These are phyloP conservation scores for Dryoscopus gambensis DNA, from an alignment of 2,113 vertebrate genomes.

Conservation along the genomic window DNA sequence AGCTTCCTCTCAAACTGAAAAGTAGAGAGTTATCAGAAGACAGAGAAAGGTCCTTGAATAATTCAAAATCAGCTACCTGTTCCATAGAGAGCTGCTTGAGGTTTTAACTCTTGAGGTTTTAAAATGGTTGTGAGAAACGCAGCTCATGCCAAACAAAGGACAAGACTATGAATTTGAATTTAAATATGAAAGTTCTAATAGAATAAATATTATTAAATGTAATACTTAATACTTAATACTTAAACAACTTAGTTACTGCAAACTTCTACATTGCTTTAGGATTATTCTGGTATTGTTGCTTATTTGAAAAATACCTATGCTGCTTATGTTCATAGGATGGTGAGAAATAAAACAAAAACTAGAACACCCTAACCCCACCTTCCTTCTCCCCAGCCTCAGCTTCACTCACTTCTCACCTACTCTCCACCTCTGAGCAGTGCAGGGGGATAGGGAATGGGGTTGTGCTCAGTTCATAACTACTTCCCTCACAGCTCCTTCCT, in stretches of 20 bases:
- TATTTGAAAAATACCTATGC: background rate
- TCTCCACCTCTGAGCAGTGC: rapidly evolving
- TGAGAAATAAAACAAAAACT: background rate
- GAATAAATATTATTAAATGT: background rate
- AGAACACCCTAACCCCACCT: background rate
- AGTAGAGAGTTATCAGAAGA: background rate
- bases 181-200: background rate
- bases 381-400: background rate
- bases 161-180: background rate
- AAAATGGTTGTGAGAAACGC: background rate
- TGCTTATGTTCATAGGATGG: background rate
- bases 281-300: background rate
- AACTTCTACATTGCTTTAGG: background rate
- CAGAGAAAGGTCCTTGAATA: background rate
- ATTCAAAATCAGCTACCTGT: background rate
- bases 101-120: background rate
- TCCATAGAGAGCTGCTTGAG: background rate
- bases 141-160: background rate
- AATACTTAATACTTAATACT: no score
- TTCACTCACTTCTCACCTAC: rapidly evolving
- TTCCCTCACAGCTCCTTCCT: background rate
- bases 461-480: background rate
- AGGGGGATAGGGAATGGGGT: rapidly evolving
- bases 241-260: background rate
- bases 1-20: background rate